Base-by-base conservation (phyloP, 2,113 vertebrate species). In the Alectura lathami region DNA sequence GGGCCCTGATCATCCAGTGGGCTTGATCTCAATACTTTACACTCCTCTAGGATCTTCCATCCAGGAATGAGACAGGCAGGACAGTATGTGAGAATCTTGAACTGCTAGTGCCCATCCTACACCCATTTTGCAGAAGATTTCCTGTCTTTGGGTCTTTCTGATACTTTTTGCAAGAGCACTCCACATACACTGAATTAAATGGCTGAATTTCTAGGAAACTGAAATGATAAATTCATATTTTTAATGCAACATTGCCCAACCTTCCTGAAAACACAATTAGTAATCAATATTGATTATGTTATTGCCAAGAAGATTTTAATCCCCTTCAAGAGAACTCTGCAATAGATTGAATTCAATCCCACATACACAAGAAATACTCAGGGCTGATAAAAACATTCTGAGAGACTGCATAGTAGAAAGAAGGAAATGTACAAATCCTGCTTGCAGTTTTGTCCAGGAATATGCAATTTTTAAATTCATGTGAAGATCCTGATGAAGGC, bases 1-100 rank as follows among this genome's bases (percentile, higher is more conserved):
- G 22, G 32, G 73, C 36, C 69, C 80, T 82, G 95, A 86, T 95
- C 88, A 95, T 68, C 64, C 79, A 86, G 64, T 56, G 88, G 64
- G 90, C 69, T 97, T 94, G 83, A 93, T 94, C 90, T 72, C 68
- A 92, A 86, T 69, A 64, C 80, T 84, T 82, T 30, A 69, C 36
- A 84, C 60, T 94, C 82, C 83, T 12, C 5, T 17, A 86, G 80
- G 30, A 78, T 36, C 64, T 86, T 93, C 90, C 76, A 96, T 92
- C 40, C 80, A 69, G 64, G 56, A 86, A 75, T 3, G 69, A 94
- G 69, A 78, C 76, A 86, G 88, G 76, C 56, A 96, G 64, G 60
- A 45, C 4, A 74, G 60, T 83, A 82, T 8, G 60, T 56, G 47
- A 77, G 60, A 88, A 75, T 42, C 56, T 38, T 50, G 22, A 32